phyloP scores from a whole-genome alignment of 2,113 vertebrate species.

The Pavo muticus region DNA sequence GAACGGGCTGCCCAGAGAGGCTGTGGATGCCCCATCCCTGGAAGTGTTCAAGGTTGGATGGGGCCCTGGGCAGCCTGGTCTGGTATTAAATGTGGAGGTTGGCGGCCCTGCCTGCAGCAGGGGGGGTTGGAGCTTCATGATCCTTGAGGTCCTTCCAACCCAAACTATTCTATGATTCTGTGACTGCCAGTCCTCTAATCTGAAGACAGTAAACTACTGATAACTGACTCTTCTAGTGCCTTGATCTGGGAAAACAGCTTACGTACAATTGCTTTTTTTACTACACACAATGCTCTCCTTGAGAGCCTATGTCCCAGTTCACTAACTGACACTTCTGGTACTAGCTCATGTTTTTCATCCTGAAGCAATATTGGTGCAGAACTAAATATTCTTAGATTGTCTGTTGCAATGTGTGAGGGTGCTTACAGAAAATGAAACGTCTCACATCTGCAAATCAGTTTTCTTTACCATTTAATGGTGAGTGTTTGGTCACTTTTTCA shows the following conservation, averaged over 20 bases:
- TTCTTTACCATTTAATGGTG: background rate
- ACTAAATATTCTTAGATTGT: background rate
- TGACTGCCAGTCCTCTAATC: background rate
- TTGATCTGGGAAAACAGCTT: background rate
- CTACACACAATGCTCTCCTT: background rate
- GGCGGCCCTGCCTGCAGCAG: too few species aligned
- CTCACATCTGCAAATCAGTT: background rate
- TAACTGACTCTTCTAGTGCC: background rate
- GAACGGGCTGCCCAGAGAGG: too few species aligned
- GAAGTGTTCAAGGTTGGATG: too few species aligned
- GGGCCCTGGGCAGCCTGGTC: too few species aligned
- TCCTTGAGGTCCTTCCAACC: too few species aligned
- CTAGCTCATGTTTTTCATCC: background rate
- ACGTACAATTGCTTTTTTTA: background rate
- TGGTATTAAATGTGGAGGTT: too few species aligned
- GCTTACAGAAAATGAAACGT: background rate
- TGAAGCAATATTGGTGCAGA: background rate
- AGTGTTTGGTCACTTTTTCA: background rate
- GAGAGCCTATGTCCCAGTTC: background rate
- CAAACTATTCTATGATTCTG: too few species aligned
- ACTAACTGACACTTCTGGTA: background rate
- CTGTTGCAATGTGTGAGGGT: background rate
- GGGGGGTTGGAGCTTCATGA: too few species aligned
- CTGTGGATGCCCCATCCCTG: too few species aligned
- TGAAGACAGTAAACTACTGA: background rate